Evolutionary conservation across 2,888 invertebrate genomes (phyloP).

Genomic region (Hypsopygia costalis): DNA sequence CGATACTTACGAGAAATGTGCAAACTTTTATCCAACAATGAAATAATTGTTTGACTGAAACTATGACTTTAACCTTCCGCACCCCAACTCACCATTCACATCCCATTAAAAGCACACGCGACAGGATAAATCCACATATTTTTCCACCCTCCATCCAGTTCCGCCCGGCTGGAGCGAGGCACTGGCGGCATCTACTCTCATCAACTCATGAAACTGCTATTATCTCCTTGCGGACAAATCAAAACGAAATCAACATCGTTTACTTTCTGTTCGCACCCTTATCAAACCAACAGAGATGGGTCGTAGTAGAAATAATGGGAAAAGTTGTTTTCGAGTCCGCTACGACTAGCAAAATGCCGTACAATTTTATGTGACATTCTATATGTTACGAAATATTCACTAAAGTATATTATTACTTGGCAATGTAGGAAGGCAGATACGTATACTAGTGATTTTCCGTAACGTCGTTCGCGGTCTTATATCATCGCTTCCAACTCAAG

Average conservation of each 20-base stretch:
- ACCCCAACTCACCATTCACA: conserved; percentile 36
- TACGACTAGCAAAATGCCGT: conserved; percentile 15
- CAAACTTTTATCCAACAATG: too few species aligned
- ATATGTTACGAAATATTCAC: conserved; percentile 8
- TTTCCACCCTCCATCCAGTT: conserved; percentile 34
- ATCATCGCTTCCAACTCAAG: too few species aligned
- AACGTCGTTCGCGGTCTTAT: too few species aligned
- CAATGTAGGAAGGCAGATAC: too few species aligned
- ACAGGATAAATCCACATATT: conserved; percentile 44
- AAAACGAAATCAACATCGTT: conserved; percentile 75
- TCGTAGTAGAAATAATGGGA: conserved; percentile 33
- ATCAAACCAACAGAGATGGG: conserved; percentile 55
- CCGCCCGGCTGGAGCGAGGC: conserved; percentile 28
- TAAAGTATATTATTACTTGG: too few species aligned
- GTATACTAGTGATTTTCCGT: too few species aligned
- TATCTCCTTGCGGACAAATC: conserved; percentile 66
- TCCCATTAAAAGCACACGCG: conserved; percentile 42
- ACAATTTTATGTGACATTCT: conserved; percentile 14
- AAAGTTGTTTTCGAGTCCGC: conserved; percentile 23
- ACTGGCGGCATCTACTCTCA: conserved; percentile 42
- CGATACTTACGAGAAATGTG: too few species aligned
- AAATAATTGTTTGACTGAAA: too few species aligned
- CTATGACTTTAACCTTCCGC: not conserved
- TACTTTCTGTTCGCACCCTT: conserved; percentile 68
- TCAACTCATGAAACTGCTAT: conserved; percentile 66